phyloP scores from a whole-genome alignment of 2,797 vertebrate species.

The Agapornis canus region DNA sequence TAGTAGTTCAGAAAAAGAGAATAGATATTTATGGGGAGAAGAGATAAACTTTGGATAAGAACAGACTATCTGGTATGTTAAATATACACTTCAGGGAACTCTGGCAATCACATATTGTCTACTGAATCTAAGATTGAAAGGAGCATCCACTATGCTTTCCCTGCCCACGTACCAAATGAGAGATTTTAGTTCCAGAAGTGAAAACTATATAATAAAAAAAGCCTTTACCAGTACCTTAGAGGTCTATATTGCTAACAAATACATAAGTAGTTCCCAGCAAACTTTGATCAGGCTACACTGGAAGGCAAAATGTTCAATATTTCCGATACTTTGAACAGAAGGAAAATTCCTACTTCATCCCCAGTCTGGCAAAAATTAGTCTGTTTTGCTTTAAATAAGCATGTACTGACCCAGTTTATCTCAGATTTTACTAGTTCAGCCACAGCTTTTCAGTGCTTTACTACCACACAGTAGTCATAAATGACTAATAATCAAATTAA shows the following conservation, averaged over 20 bases:
- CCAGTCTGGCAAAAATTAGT: neutral
- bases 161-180: neutral
- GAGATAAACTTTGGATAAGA: neutral
- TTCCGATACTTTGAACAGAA: neutral
- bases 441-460: neutral
- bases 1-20: neutral
- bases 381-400: neutral
- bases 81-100: neutral
- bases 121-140: neutral
- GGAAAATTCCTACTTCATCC: neutral
- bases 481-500: neutral
- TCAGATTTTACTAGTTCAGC: neutral
- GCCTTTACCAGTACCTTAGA: neutral
- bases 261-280: neutral
- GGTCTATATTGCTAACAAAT: neutral
- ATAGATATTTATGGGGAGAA: neutral
- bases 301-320: neutral
- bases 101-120: neutral
- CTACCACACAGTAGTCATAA: neutral
- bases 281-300: neutral
- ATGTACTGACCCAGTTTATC: neutral
- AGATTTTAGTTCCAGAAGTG: neutral
- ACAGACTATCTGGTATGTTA: neutral
- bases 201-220: neutral
- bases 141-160: neutral